Evolutionary conservation across 2,888 invertebrate genomes (phyloP).

Genomic region (Chrysodeixis includens): DNA sequence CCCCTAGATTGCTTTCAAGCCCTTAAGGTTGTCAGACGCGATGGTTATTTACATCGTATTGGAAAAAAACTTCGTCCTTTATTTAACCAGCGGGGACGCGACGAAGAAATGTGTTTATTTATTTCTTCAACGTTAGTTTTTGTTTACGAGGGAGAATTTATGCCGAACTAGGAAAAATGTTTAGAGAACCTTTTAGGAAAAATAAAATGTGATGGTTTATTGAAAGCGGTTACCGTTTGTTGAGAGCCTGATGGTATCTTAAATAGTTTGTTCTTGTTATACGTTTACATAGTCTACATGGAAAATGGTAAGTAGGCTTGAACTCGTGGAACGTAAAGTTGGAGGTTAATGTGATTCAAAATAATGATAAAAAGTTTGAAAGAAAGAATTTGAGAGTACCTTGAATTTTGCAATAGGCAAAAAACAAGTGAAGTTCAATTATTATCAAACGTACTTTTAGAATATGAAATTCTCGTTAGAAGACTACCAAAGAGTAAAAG

Average conservation of each 20-base stretch:
- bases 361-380: too few relatives aligned
- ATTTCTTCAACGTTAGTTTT: conserved; percentile 62
- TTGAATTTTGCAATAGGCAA: too few relatives aligned
- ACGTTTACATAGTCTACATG: not conserved
- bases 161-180: conserved; percentile 22
- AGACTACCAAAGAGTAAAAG: too few relatives aligned
- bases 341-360: too few relatives aligned
- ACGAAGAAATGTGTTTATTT: conserved; percentile 63
- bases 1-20: conserved; percentile 80
- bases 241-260: not conserved
- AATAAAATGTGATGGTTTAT: conserved; percentile 26
- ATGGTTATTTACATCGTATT: conserved; percentile 79
- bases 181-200: conserved; percentile 13
- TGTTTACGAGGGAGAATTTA: conserved; percentile 53
- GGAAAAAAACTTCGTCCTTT: conserved; percentile 70
- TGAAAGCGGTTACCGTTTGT: conserved; percentile 30
- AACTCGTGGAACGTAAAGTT: too few relatives aligned
- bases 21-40: conserved; percentile 78
- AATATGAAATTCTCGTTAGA: too few relatives aligned
- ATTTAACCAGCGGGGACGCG: conserved; percentile 64
- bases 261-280: not conserved
- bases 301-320: too few relatives aligned
- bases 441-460: too few relatives aligned
- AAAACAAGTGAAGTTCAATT: too few relatives aligned
- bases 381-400: too few relatives aligned